These are phyloP conservation scores for Myotis brandtii DNA, from an alignment of 2,113 vertebrate genomes.

Conservation along the genomic window DNA sequence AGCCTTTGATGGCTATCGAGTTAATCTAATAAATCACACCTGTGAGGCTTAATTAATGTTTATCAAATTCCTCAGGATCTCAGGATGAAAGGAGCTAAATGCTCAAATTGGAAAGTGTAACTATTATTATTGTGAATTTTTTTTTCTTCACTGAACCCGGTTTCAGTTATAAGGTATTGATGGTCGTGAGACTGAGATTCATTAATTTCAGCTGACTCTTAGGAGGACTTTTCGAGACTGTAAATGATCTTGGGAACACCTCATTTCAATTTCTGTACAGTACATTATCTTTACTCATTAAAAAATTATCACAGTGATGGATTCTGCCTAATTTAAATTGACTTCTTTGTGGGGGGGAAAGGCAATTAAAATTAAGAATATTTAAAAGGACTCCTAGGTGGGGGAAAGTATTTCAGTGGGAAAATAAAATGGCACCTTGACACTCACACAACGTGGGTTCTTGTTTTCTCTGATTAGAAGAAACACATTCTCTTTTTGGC, in stretches of 20 bases:
- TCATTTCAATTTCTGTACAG: constrained; percentile 79
- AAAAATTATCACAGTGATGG: constrained; percentile 83
- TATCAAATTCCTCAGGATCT: constrained; percentile 67
- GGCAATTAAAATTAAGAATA: constrained; percentile 82
- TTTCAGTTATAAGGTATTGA: constrained; percentile 1
- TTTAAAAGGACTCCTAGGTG: constrained; percentile 77
- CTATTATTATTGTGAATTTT: constrained; percentile 29
- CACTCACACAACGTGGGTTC: background rate
- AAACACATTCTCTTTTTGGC: background rate
- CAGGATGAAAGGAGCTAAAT: constrained; percentile 47
- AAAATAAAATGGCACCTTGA: constrained; percentile 69
- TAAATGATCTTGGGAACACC: constrained; percentile 79
- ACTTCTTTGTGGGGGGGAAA: constrained; percentile 75
- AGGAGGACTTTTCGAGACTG: constrained; percentile 63
- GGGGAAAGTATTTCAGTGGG: constrained; percentile 62
- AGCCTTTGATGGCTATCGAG: constrained; percentile 39
- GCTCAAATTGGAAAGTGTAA: constrained; percentile 54
- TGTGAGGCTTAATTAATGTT: constrained; percentile 76
- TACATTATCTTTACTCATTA: constrained; percentile 83
- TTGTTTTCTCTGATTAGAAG: constrained; percentile 40
- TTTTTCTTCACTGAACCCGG: background rate
- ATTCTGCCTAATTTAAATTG: constrained; percentile 83
- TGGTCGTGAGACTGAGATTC: constrained; percentile 45
- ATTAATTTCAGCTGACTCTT: constrained; percentile 75
- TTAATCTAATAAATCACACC: constrained; percentile 70